Evolutionary conservation across 1,140 invertebrate genomes (phyloP), one percentile per base, ranked within the genome.

Genomic region (Theocolax elegans): DNA sequence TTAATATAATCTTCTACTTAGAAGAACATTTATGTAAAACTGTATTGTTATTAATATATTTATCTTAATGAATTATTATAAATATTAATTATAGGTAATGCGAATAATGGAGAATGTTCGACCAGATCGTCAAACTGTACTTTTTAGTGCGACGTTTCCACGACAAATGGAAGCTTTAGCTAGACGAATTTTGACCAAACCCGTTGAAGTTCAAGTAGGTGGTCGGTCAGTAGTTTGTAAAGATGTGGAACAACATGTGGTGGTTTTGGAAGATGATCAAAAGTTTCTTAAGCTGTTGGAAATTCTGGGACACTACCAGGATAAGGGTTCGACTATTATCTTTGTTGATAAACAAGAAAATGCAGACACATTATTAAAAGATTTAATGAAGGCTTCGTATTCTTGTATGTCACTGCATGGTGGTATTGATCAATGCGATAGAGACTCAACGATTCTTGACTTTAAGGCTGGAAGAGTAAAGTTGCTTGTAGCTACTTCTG

Each of bases 311-410:
- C 87, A 95, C 63, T 99, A 97, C 86, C 95, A 96, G 79, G 94
- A 97, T 76, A 89, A 94, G 77, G 98, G 98, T 21, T 97, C 94
- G 78, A 92, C 94, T 7, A 95, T 99, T 64, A 93, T 99, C 13
- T 99, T 99, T 86, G 98, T 99, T 1, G 98, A 99, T 79, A 99
- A 99, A 79, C 98, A 99, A 85, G 98, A 99, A 82, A 95, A 97
- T 83, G 94, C 97, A 0, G 98, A 99, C 81, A 95, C 94, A 17
- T 83, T 99, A 4, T 86, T 99, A 27, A 97, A 97, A 81, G 95
- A 99, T 79, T 87, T 99, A 0, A 96, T 99, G 93, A 98, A 96
- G 82, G 96, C 97, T 1, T 96, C 95, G 0, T 98, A 99, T 76
- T 91, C 92, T 19, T 99, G 97, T 81, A 93, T 99, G 90, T 96